A percentile compares a stretch with the other conserved stretches of the same genome.
These are phyloP conservation scores for Lysandra bellargus DNA, from an alignment of 2,888 invertebrate genomes.

Conservation along the genomic window DNA sequence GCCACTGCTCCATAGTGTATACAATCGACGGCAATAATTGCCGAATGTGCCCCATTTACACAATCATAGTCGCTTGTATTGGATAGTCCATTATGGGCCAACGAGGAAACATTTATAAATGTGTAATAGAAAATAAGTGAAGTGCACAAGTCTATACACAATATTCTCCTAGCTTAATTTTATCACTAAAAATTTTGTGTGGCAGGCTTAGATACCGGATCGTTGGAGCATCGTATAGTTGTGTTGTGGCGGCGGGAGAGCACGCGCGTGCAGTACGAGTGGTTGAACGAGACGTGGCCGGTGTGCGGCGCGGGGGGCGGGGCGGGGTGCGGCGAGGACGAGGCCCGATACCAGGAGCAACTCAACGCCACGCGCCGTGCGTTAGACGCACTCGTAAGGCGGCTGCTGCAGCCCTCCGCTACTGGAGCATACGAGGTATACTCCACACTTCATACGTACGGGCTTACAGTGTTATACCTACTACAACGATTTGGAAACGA, in stretches of 20 bases:
- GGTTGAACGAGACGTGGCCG: constrained; percentile 88
- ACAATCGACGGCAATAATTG: no score
- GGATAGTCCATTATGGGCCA: no score
- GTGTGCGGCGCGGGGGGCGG: constrained; percentile 77
- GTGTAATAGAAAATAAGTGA: background rate
- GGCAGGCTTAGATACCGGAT: constrained; percentile 73
- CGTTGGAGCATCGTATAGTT: constrained; percentile 87
- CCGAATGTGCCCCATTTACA: no score
- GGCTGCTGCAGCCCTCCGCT: constrained; percentile 86
- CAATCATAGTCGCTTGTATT: no score
- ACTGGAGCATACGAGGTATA: constrained; percentile 87
- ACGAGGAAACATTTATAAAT: no score
- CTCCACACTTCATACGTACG: no score
- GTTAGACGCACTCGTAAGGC: constrained; percentile 85
- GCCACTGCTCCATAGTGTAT: no score
- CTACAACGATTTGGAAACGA: no score
- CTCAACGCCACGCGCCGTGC: constrained; percentile 87
- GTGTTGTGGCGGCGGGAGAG: constrained; percentile 94
- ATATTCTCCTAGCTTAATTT: background rate
- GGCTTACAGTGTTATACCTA: no score
- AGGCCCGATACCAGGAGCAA: constrained; percentile 61
- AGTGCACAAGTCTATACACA: background rate
- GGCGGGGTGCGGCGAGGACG: constrained; percentile 52
- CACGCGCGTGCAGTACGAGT: constrained; percentile 93
- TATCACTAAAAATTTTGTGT: constrained; percentile 6